Percentiles rank a stretch among this genome's conserved stretches.
Conservation (phyloP, 2,113 vertebrate species). For the Aramus guarauna region DNA sequence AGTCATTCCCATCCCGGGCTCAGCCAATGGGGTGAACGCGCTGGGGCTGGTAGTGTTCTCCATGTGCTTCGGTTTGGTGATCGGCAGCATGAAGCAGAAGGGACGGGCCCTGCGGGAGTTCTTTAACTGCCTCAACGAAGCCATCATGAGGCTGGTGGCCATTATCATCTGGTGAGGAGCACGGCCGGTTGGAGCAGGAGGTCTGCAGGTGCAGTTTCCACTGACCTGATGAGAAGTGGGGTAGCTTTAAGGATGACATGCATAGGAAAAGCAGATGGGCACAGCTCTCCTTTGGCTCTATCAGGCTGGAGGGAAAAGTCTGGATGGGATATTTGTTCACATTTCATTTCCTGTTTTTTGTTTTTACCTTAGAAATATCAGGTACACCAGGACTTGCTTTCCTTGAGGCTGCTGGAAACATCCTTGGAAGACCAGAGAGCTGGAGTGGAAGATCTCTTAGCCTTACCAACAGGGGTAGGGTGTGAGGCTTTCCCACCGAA, state of each 20-base stretch:
- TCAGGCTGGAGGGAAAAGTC: conserved; percentile 53
- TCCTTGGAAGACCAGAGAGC: conserved; percentile 53
- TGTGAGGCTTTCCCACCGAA: conserved; percentile 28
- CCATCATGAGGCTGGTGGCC: conserved; percentile 95
- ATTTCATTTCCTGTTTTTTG: conserved; percentile 56
- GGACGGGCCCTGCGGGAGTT: conserved; percentile 90
- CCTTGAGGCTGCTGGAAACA: conserved; percentile 37
- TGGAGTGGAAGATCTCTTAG: conserved; percentile 39
- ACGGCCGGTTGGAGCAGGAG: conserved; percentile 16
- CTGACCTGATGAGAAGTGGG: conserved; percentile 52
- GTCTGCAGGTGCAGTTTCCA: conserved; percentile 64
- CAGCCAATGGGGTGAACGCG: conserved; percentile 89
- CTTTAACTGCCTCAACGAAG: conserved; percentile 95
- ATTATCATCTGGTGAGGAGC: conserved; percentile 95
- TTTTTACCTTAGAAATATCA: conserved; percentile 34
- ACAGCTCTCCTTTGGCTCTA: conserved; percentile 2
- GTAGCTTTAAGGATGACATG: conserved; percentile 37
- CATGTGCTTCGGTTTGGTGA: conserved; percentile 92
- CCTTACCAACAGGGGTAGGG: conserved; percentile 19
- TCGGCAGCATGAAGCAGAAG: conserved; percentile 95
- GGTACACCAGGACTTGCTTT: conserved; percentile 22
- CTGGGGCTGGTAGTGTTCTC: conserved; percentile 96
- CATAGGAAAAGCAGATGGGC: conserved; percentile 31
- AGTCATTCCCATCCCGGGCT: conserved; percentile 83
- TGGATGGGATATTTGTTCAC: conserved; percentile 55